Conservation (phyloP, 2,888 invertebrate species). For the Pammene fasciana region DNA sequence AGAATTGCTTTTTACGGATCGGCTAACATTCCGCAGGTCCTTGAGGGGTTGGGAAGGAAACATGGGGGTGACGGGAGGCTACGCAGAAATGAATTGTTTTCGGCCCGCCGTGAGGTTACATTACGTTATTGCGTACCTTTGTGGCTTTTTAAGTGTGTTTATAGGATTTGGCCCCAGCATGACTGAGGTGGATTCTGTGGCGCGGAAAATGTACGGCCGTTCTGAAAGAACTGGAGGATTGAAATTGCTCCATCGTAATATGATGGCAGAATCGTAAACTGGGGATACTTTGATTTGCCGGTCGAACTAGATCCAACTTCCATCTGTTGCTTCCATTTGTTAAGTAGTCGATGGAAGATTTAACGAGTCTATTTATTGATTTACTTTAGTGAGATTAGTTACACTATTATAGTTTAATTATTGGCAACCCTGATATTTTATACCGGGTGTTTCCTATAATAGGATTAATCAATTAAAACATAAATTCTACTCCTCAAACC, state of each 20-base stretch:
- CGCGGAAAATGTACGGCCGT: slow-evolving; percentile 31
- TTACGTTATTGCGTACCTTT: slow-evolving; percentile 74
- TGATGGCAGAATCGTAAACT: background rate
- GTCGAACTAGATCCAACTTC: no score
- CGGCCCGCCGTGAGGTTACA: slow-evolving; percentile 70
- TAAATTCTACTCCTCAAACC: no score
- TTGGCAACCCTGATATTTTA: no score
- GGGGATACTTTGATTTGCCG: no score
- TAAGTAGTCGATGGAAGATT: no score
- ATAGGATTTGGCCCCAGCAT: slow-evolving; percentile 57
- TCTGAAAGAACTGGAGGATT: slow-evolving; percentile 26
- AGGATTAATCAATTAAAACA: no score
- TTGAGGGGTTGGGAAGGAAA: slow-evolving; percentile 49
- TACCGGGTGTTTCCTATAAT: no score
- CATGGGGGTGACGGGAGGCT: slow-evolving; percentile 49
- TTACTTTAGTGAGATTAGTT: no score
- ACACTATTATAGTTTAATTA: no score
- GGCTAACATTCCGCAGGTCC: slow-evolving; percentile 70
- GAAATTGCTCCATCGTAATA: slow-evolving; percentile 25
- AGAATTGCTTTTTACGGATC: slow-evolving; percentile 81
- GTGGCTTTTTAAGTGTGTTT: slow-evolving; percentile 71
- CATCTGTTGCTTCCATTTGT: no score
- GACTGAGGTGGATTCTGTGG: slow-evolving; percentile 38
- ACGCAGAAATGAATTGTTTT: slow-evolving; percentile 76
- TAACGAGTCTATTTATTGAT: no score